Evolutionary conservation across 2,888 invertebrate genomes (phyloP), one percentile per base, ranked within the genome.

Genomic region (Rhingia campestris): DNA sequence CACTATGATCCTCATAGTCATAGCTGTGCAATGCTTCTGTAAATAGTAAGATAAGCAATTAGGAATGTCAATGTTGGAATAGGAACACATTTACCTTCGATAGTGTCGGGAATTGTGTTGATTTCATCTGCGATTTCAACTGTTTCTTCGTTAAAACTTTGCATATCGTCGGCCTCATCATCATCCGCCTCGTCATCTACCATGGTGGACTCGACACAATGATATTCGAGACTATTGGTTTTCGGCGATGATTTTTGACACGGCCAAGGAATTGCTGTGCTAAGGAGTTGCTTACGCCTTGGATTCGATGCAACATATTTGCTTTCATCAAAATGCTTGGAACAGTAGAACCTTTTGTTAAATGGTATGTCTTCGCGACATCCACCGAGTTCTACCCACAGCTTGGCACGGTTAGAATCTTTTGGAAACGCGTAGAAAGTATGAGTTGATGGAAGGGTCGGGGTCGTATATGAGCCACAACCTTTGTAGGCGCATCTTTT

Each of bases 391-490:
- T 82, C 22, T 49, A 87, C 80, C 90, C 90, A 90, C n/a, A 86
- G 66, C 4, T 87, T 73, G 0, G 87, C 87, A 0, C 91, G 88
- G 3, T 86, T 81, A 0, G 86, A 69, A 51, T 90, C 86, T 22
- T 89, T 91, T 0, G 90, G 90, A 74, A 90, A 90, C 6, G 87
- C 56, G 51, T 90, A 90, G 3, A 90, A 72, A 4, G 88, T 88
- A 35, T 74, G 61, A 0, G 64, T 0, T 3, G 51, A 6, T 6
- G 70, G 76, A 51, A 30, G 49, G 7, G 76, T 7, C 9, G 53
- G 9, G 4, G 30, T 73, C 6, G 63, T 79, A 14, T 53, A 86
- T 9, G 86, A 88, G 7, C 80, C 79, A 43, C 90, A 90, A n/a
- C 86, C 81, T 49, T 87, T 88, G 67, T 88, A 90, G 0, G 84